Percentiles rank a stretch among this genome's conserved stretches.
These are phyloP conservation scores for Coelogynopora nodosa DNA, from an alignment of 2,888 invertebrate genomes.

Conservation along the genomic window DNA sequence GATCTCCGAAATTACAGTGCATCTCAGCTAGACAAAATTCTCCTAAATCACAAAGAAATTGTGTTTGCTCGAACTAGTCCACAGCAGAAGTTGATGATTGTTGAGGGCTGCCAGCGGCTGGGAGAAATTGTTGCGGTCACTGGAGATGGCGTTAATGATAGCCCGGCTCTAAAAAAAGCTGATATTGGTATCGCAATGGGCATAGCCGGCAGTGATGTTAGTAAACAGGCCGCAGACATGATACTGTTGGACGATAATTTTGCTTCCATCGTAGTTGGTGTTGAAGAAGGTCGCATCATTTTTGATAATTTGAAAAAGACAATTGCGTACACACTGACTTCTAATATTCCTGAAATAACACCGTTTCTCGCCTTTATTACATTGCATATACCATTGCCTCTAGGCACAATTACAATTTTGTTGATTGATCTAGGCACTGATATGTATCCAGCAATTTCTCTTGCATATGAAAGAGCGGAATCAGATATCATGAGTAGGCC, in stretches of 20 bases:
- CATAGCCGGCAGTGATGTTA: conserved; percentile 64
- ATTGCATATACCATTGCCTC: conserved; percentile 85
- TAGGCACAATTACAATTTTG: conserved; percentile 92
- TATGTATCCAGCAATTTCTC: conserved; percentile 86
- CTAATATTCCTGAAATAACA: conserved; percentile 95
- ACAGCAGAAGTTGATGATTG: conserved; percentile 75
- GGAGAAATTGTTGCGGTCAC: conserved; percentile 78
- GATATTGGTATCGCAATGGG: conserved; percentile 66
- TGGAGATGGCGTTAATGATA: conserved; percentile 82
- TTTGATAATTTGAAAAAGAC: conserved; percentile 98
- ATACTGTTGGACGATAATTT: conserved; percentile 97
- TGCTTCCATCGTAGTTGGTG: conserved; percentile 88
- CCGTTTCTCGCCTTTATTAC: conserved; percentile 95
- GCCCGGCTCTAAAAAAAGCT: conserved; percentile 77
- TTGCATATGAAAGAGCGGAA: conserved; percentile 85
- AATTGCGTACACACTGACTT: conserved; percentile 91
- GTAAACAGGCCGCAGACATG: conserved; percentile 97
- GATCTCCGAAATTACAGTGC: conserved; percentile 79
- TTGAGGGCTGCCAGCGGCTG: conserved; percentile 75
- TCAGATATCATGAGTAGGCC: conserved; percentile 89
- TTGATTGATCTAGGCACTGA: conserved; percentile 99
- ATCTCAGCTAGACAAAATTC: conserved; percentile 81
- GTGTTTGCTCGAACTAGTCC: conserved; percentile 93
- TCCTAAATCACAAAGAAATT: conserved; percentile 86
- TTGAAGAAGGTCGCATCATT: conserved; percentile 73